Base-by-base conservation (phyloP, 1,140 invertebrate genomes). In the Cydia fagiglandana region DNA sequence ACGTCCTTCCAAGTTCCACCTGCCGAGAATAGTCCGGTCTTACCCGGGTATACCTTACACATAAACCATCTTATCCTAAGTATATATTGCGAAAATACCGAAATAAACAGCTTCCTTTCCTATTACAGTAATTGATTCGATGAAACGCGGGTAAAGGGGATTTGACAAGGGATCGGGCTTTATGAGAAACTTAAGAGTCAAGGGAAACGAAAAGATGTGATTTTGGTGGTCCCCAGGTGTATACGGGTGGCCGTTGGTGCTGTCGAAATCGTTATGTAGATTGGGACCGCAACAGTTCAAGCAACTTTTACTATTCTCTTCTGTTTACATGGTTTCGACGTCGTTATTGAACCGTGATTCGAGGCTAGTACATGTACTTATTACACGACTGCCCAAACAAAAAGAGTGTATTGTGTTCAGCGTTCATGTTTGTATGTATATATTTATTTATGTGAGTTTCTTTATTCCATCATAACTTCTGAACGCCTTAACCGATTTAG, bases 131-230 rank as follows among this genome's bases (percentile, higher is more conserved):
- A 90, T 88, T 88, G 87, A 87, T 89, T 86, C 84, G 79, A 89
- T 89, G 87, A 89, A 83, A 86, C 86, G 86, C 83, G 82, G 83
- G 81, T 79, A 86, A 90, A 90, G 83, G n/a, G n/a, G n/a, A 86
- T 88, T 89, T 87, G 87, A 89, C 86, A 87, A 85, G 88, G 88
- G 88, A 88, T 85, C 78, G 74, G 76, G 47, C 77, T 85, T 75
- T 88, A 88, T 89, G 87, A 88, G 82, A 85, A 82, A 86, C 86
- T 83, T 78, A 80, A 80, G 81, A 88, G 82, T 84, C 82, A 77
- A 80, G 85, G 83, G 79, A 87, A 86, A 85, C 86, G 68, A 78
- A 85, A 86, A 88, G 82, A 79, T 82, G 79, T 86, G 87, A 88
- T 85, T 50, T 78, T 79, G 75, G 78, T 75, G 64, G 53, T 73